phyloP scores from a whole-genome alignment of 35 echinoderm and acorn worm genomes.

The Ptychodera flava region DNA sequence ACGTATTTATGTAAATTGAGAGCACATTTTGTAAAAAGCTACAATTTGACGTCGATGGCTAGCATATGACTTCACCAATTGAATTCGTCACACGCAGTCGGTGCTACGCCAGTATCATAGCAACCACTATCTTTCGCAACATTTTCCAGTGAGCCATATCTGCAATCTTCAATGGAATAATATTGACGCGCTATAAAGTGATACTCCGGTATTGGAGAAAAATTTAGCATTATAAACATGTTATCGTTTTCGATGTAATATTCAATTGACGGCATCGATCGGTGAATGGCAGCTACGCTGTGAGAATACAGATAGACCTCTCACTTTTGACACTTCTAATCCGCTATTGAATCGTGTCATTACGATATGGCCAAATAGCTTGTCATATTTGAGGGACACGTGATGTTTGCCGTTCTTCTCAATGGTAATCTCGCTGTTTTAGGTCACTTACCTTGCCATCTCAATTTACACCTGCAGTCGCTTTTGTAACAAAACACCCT shows the following conservation, averaged over 20 bases:
- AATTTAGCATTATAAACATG: neutral
- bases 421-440: neutral
- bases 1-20: no score
- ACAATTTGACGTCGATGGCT: no score
- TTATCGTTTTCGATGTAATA: neutral
- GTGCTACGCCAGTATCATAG: no score
- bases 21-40: no score
- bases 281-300: neutral
- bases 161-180: no score
- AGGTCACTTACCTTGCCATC: neutral
- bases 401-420: neutral
- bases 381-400: neutral
- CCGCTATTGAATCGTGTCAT: neutral
- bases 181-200: no score
- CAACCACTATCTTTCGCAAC: no score
- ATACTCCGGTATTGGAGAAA: slow-evolving; percentile 1
- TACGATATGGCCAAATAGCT: neutral
- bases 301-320: neutral
- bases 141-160: no score
- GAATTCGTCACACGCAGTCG: no score
- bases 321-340: neutral
- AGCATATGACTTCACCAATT: no score
- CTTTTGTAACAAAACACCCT: neutral
- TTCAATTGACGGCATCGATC: neutral
- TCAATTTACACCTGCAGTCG: neutral